These are phyloP conservation scores for Heliconius sara DNA, from an alignment of 2,888 invertebrate species.

Conservation along the genomic window DNA sequence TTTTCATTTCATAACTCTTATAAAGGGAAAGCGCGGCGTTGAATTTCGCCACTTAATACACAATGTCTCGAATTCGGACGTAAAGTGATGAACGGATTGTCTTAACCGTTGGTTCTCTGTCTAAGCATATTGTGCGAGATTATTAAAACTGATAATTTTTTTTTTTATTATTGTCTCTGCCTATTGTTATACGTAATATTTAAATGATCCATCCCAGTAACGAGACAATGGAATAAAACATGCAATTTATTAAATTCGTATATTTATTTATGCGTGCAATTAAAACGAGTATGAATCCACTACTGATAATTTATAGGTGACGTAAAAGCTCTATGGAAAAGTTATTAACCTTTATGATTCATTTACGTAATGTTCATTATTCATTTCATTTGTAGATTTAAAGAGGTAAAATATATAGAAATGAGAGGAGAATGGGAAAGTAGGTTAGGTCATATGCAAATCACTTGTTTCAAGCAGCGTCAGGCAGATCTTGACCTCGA, in stretches of 20 bases:
- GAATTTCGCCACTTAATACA: neutral
- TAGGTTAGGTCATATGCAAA: too few species aligned
- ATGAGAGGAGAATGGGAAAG: too few species aligned
- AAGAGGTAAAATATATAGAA: too few species aligned
- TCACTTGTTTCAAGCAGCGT: too few species aligned
- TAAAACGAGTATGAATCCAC: neutral
- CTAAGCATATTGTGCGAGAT: too few species aligned
- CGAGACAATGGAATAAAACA: conserved; percentile 11
- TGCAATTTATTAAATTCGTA: neutral
- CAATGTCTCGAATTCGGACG: neutral
- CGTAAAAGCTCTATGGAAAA: neutral
- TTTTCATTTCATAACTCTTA: neutral
- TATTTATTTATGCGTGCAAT: conserved; percentile 17
- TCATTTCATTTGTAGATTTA: neutral
- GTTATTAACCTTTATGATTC: neutral
- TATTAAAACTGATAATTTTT: too few species aligned
- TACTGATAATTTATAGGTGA: neutral
- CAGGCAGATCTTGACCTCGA: too few species aligned
- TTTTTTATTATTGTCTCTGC: neutral
- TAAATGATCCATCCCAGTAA: neutral
- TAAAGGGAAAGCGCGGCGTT: neutral
- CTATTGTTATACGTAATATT: neutral
- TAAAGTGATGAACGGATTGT: neutral
- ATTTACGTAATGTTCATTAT: neutral
- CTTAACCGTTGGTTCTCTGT: neutral